Conservation (phyloP, 2,888 invertebrate genomes). For the Nasonovia ribisnigri region DNA sequence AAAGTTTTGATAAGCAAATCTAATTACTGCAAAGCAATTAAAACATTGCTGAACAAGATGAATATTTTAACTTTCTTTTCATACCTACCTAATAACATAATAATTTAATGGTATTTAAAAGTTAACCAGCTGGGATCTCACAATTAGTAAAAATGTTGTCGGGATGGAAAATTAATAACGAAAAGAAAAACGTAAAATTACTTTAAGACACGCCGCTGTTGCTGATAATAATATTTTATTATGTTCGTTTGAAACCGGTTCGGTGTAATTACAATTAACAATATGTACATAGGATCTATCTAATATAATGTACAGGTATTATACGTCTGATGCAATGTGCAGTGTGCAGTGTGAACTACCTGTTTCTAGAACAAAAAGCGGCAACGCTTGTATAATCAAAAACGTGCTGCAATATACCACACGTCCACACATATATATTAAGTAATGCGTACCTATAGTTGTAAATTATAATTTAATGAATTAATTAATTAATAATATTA, state of each 20-base stretch:
- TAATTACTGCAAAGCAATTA: not conserved
- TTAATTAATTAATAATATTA: not conserved
- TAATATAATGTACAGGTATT: not conserved
- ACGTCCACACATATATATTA: not conserved
- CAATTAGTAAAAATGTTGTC: not conserved
- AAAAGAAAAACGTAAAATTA: not conserved
- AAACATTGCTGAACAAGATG: not conserved
- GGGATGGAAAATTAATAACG: not conserved
- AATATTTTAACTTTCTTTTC: slow-evolving; percentile 16
- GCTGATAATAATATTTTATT: not conserved
- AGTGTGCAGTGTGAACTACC: not conserved
- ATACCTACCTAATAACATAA: too few species aligned
- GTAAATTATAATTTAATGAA: not conserved
- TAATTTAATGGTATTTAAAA: not conserved
- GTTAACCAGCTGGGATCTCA: not conserved
- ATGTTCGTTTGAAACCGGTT: not conserved
- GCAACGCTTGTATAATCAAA: not conserved
- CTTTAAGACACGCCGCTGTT: not conserved
- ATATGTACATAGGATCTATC: not conserved
- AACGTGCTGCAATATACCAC: not conserved
- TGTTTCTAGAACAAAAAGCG: not conserved
- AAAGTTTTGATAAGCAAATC: not conserved
- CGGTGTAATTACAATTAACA: not conserved
- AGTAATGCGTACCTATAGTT: not conserved
- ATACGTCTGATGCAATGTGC: not conserved